Evolutionary conservation across 2,888 invertebrate species (phyloP).

Genomic region (Atethmia centrago): DNA sequence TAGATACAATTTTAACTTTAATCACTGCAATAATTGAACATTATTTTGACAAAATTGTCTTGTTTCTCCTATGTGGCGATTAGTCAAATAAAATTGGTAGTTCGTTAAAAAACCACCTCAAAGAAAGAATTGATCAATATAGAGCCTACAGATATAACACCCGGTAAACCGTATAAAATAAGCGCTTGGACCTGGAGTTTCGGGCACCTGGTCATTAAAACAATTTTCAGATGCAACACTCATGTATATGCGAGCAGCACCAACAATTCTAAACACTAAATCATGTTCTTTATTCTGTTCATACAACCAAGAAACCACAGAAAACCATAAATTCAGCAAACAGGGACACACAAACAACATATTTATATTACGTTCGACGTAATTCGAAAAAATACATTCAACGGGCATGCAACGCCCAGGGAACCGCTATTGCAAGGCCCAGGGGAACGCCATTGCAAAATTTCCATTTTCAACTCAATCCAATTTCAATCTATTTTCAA

Average conservation of each 20-base stretch:
- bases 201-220: neutral
- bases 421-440: constrained; percentile 53
- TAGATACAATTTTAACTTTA: neutral
- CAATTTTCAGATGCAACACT: neutral
- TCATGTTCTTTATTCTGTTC: constrained; percentile 4
- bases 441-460: constrained; percentile 60
- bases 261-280: constrained; percentile 1
- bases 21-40: neutral
- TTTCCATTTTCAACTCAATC: constrained; percentile 67
- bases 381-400: constrained; percentile 62
- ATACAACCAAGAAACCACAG: constrained; percentile 4
- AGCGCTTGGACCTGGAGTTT: neutral
- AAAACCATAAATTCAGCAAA: constrained; percentile 30
- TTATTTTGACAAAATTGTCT: neutral
- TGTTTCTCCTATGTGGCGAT: neutral
- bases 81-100: neutral
- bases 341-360: constrained; percentile 42
- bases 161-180: neutral
- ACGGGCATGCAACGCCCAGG: constrained; percentile 48
- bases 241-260: neutral
- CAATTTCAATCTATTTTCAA: constrained; percentile 70
- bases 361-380: constrained; percentile 39
- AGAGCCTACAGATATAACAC: neutral
- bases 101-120: neutral
- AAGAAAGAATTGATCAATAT: neutral